Base-by-base conservation (phyloP, 64 coral and sea anemone species). In the Porites lutea region DNA sequence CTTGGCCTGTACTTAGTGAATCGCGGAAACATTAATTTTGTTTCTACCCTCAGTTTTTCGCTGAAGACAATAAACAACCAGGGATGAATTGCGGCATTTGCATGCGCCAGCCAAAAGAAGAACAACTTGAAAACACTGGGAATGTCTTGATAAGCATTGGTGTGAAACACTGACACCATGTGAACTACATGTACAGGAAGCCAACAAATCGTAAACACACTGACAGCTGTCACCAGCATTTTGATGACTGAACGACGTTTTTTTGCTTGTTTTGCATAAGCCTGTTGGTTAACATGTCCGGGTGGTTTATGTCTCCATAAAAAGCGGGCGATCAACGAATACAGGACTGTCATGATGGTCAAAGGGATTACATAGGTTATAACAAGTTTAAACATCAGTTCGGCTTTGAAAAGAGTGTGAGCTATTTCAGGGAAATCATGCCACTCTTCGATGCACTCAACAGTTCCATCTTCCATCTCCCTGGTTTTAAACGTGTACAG, bases 21-120 rank as follows among this genome's bases (percentile, higher is more conserved):
- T 19, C 48, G 27, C 27, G 27, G 15, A 84, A 68, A 69, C n/a
- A 84, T 84, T 51, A 16, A 13, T 67, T 52, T 84, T 15, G 63
- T 15, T 48, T 84, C 81, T 16, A 47, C 47, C 47, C 81, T 13
- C 44, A 84, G 14, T 52, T 84, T 95, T 57, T 95, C 87, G 22
- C 89, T 91, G 54, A 95, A 95, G 55, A 79, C 75, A 53, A 95
- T 52, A 62, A 90, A 95, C 53, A 95, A 75, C 48, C 93, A 95
- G 65, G 93, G 89, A 14, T 91, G 89, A 22, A 95, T 95, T 15
- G 93, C 93, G 18, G 79, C 83, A 23, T 95, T 95, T 1, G 88
- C 93, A 49, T 91, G 93, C 10, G 93, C 93, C 52, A 95, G 44
- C 59, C 67, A 91, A 65, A 72, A 91, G 12, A 90, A 95, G 57